phyloP scores from a whole-genome alignment of 1,140 invertebrate genomes.

The Oppia nitens region DNA sequence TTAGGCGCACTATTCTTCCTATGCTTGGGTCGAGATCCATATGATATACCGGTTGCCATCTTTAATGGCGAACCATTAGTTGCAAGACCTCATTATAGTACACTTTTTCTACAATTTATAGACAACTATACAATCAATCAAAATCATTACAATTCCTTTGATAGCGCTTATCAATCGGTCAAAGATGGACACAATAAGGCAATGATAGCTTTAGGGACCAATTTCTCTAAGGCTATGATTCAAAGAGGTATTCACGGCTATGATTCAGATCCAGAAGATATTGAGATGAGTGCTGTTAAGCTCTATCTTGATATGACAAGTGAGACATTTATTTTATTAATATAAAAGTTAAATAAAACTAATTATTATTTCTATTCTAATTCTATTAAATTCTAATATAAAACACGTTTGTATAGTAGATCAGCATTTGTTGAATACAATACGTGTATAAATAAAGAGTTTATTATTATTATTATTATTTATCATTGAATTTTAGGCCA shows the following conservation, averaged over 20 bases:
- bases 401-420: too few relatives aligned
- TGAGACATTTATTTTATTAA: slow-evolving; percentile 16
- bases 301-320: slow-evolving; percentile 27
- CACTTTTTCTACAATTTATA: slow-evolving; percentile 5
- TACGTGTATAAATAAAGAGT: too few relatives aligned
- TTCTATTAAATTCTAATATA: background rate
- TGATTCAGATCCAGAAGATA: slow-evolving; percentile 7
- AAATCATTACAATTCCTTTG: background rate
- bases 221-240: slow-evolving; percentile 13
- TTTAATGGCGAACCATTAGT: slow-evolving; percentile 36
- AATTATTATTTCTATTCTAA: background rate
- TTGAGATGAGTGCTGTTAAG: slow-evolving; percentile 22
- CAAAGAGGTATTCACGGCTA: background rate
- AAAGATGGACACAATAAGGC: slow-evolving; percentile 12
- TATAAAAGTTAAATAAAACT: background rate
- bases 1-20: slow-evolving; percentile 73
- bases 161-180: slow-evolving; percentile 9
- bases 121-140: slow-evolving; percentile 11
- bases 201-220: slow-evolving; percentile 4
- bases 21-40: slow-evolving; percentile 75
- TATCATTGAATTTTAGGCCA: slow-evolving; percentile 14
- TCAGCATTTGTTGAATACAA: too few relatives aligned
- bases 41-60: slow-evolving; percentile 58
- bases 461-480: too few relatives aligned
- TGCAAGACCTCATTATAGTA: slow-evolving; percentile 5